Percentiles rank a stretch among this genome's conserved stretches.
These are phyloP conservation scores for Heliocidaris tuberculata DNA, from an alignment of 35 echinoderm and acorn worm species.

Conservation along the genomic window DNA sequence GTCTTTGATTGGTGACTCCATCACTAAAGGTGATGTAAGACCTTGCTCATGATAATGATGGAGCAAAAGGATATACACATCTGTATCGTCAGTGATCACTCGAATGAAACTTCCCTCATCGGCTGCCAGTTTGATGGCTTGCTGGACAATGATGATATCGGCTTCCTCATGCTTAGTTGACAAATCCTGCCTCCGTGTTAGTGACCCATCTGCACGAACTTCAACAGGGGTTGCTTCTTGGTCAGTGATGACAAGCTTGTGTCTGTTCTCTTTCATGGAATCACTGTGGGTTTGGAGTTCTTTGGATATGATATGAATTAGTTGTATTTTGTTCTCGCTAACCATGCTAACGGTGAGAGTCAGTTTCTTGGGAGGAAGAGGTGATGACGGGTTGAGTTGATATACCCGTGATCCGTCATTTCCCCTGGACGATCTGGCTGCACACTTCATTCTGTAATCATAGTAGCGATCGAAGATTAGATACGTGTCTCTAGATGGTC, in stretches of 20 bases:
- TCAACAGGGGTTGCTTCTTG: too few species aligned
- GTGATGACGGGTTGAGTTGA: slow-evolving; percentile 54
- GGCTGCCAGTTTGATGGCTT: slow-evolving; percentile 34
- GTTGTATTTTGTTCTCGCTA: slow-evolving; percentile 63
- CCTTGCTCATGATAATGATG: slow-evolving; percentile 57
- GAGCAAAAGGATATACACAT: slow-evolving; percentile 52
- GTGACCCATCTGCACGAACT: slow-evolving; percentile 6
- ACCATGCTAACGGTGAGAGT: slow-evolving; percentile 49
- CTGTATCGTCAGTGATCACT: slow-evolving; percentile 58
- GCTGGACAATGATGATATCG: slow-evolving; percentile 40
- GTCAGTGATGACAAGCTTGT: too few species aligned
- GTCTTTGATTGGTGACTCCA: slow-evolving; percentile 64
- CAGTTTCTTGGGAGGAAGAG: slow-evolving; percentile 57
- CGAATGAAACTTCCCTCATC: slow-evolving; percentile 10
- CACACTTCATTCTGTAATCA: slow-evolving; percentile 62
- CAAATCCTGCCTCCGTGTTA: slow-evolving; percentile 28
- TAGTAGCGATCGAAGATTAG: too few species aligned
- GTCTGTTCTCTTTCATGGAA: slow-evolving; percentile 5
- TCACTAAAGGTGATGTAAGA: slow-evolving; percentile 29
- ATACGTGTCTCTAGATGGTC: slow-evolving; percentile 54
- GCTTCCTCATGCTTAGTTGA: slow-evolving; percentile 53
- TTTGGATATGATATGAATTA: slow-evolving; percentile 53
- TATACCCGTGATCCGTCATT: slow-evolving; percentile 48
- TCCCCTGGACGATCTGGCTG: slow-evolving; percentile 49
- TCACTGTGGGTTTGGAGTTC: slow-evolving; percentile 36